These are phyloP conservation scores for Varecia variegata DNA, from an alignment of 2,797 vertebrate species.

Conservation along the genomic window DNA sequence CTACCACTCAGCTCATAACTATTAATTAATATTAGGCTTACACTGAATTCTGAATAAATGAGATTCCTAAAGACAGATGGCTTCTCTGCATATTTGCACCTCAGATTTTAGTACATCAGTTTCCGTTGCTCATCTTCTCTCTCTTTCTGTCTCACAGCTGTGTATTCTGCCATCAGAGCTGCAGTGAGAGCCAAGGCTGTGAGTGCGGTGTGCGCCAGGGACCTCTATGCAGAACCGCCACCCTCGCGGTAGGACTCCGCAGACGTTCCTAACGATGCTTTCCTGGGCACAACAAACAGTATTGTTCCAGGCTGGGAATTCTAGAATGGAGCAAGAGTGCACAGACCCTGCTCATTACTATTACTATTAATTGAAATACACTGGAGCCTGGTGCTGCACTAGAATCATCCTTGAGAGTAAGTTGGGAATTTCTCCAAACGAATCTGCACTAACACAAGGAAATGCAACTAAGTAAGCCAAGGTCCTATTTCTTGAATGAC, in stretches of 20 bases:
- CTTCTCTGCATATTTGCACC: not conserved
- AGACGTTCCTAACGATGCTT: not conserved
- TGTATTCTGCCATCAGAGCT: not conserved
- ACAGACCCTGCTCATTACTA: not conserved
- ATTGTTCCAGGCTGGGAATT: not conserved
- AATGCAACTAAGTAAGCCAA: slow-evolving; percentile 37
- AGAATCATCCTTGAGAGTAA: not conserved
- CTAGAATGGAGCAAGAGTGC: not conserved
- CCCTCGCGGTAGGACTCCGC: too few relatives aligned
- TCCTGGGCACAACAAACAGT: too few relatives aligned
- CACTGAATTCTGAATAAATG: not conserved
- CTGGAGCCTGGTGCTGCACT: not conserved
- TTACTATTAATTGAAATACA: not conserved
- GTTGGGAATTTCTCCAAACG: slow-evolving; percentile 1
- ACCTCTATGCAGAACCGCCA: not conserved
- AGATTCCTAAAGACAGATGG: not conserved
- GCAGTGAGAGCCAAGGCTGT: not conserved
- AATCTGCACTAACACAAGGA: not conserved
- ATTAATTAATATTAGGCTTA: not conserved
- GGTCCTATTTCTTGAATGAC: not conserved
- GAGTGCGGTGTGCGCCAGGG: not conserved
- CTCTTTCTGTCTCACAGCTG: not conserved
- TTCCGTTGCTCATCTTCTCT: not conserved
- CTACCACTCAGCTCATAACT: not conserved
- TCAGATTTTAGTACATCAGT: not conserved